phyloP scores from a whole-genome alignment of 2,888 invertebrate genomes.

The Metopia argyrocephala region DNA sequence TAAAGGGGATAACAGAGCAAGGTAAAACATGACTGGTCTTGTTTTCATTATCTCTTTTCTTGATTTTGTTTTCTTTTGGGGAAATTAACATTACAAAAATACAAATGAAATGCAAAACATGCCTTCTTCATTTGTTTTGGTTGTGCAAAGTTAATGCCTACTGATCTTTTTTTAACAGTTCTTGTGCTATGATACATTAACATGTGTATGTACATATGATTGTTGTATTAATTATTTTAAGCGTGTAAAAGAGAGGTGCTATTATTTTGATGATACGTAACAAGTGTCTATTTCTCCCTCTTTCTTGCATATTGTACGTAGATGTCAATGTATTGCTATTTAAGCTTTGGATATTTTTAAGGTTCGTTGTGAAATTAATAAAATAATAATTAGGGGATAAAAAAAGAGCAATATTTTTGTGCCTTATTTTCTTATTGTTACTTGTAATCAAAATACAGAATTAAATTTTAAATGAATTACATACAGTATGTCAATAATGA shows the following conservation, averaged over 20 bases:
- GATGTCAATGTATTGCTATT: too few species aligned
- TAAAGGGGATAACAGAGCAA: background rate
- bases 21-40: background rate
- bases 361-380: conserved; percentile 15
- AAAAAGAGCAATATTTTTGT: too few species aligned
- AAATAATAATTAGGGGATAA: too few species aligned
- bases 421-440: too few species aligned
- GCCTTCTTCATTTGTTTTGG: too few species aligned
- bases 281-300: conserved; percentile 46
- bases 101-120: too few species aligned
- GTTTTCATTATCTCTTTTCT: background rate
- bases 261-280: conserved; percentile 39
- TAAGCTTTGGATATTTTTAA: background rate
- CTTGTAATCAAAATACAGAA: too few species aligned
- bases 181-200: conserved; percentile 11
- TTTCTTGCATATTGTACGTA: conserved; percentile 2
- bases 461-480: too few species aligned
- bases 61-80: background rate
- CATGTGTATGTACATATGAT: too few species aligned
- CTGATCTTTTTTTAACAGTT: conserved; percentile 56
- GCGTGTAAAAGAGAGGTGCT: conserved; percentile 53
- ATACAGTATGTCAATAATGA: too few species aligned
- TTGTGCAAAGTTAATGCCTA: conserved; percentile 12
- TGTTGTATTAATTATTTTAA: conserved; percentile 15
- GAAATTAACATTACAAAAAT: conserved; percentile 12